A percentile compares a stretch with the other conserved stretches of the same genome.
Conservation (phyloP, 2,797 vertebrate species). For the Anas bahamensis region DNA sequence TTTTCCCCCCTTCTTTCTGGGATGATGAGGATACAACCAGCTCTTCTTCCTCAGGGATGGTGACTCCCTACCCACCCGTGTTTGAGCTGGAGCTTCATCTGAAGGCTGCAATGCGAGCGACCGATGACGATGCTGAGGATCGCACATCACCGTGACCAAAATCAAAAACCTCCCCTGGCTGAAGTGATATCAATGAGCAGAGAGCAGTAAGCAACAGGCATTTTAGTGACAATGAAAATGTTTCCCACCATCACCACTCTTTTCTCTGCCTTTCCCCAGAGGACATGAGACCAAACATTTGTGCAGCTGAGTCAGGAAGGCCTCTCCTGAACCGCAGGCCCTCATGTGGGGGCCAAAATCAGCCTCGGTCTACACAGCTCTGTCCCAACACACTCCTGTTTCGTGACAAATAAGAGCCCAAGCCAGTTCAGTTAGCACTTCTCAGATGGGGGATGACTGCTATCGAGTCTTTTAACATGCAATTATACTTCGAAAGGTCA, state of each 20-base stretch:
- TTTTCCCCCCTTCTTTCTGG: not conserved
- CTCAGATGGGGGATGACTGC: not conserved
- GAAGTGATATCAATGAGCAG: not conserved
- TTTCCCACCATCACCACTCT: not conserved
- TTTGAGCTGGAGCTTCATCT: not conserved
- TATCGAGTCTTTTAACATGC: not conserved
- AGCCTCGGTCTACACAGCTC: not conserved
- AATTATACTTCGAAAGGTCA: conserved; percentile 46
- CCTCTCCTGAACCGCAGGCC: not conserved
- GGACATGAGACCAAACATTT: not conserved
- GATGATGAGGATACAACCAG: not conserved
- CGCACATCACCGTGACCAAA: not conserved
- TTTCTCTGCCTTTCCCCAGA: not conserved
- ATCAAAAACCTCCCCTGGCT: not conserved
- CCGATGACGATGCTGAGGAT: not conserved
- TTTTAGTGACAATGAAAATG: not conserved
- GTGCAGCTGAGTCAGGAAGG: not conserved
- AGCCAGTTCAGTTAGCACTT: not conserved
- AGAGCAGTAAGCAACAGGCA: not conserved
- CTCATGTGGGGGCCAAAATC: not conserved
- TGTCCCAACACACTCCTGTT: not conserved
- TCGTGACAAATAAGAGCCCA: not conserved
- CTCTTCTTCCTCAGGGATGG: not conserved
- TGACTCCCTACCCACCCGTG: fast-evolving
- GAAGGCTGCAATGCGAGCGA: fast-evolving